Base-by-base conservation (phyloP, 2,888 invertebrate genomes). In the Orthosia gracilis region DNA sequence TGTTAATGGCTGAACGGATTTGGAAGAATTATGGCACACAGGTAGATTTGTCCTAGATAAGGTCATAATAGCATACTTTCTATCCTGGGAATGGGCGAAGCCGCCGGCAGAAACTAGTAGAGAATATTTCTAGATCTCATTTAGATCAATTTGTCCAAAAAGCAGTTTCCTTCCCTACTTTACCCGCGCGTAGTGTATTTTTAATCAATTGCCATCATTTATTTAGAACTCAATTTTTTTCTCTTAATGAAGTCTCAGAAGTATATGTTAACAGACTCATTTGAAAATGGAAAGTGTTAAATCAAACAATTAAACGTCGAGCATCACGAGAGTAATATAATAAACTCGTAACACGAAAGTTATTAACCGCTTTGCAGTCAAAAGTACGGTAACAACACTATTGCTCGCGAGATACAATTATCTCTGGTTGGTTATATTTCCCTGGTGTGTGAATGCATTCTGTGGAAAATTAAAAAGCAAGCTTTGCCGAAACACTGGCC, bases 381-480 rank as follows among this genome's bases (percentile, higher is more conserved):
- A 81, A 80, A 78, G 69, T 72, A 72, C 65, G n/a, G 67, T 59
- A 57, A 58, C 74, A 79, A 58, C 70, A 72, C 76, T 80, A 85
- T 84, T 70, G 80, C 74, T 82, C 73, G 76, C 80, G 81, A 85
- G 79, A 88, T 85, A 86, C 89, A 87, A 90, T 90, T 88, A 89
- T 88, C 86, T 88, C 85, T 73, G 82, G 84, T 87, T 80, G 73
- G 78, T 83, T 90, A 85, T 88, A 89, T 91, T 91, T 89, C 89
- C 91, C 88, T 88, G 87, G 89, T 90, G 90, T 87, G 83, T 85
- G 85, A 83, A 87, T 85, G 88, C 92, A 91, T 85, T 80, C 84
- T 83, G 86, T 88, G 91, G 90, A 92, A 92, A 92, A 91, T 92
- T 91, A 91, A 92, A 91, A 91, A 87, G 86, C 86, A 79, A 84